phyloP scores from a whole-genome alignment of 2,888 invertebrate species.

The Amphimallon solstitiale region DNA sequence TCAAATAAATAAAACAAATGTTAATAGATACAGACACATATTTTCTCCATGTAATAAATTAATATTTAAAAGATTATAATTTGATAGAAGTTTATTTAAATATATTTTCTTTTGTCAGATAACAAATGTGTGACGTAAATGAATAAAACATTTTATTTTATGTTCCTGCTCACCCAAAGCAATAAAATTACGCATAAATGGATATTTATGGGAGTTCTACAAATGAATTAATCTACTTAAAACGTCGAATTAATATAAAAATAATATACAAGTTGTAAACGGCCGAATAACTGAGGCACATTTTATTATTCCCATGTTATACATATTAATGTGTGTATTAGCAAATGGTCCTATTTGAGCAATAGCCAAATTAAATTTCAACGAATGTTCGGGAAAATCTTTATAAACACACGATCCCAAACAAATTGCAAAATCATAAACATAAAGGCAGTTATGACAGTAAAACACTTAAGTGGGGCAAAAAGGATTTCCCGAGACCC shows the following conservation, averaged over 20 bases:
- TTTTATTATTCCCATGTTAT: constrained; percentile 25
- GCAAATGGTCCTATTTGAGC: neutral
- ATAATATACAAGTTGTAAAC: constrained; percentile 24
- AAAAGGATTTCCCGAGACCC: constrained; percentile 46
- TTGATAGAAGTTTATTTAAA: no score
- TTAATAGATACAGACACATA: no score
- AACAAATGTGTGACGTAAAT: no score
- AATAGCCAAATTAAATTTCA: constrained; percentile 29
- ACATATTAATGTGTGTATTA: constrained; percentile 17
- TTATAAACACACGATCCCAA: neutral
- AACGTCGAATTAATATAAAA: constrained; percentile 21
- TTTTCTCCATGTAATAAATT: no score
- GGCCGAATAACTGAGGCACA: neutral
- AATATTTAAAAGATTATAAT: no score
- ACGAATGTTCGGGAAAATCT: constrained; percentile 23
- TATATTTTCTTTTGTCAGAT: no score
- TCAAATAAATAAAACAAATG: no score
- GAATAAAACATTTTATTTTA: no score
- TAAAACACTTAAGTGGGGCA: constrained; percentile 46
- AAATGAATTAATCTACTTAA: constrained; percentile 25
- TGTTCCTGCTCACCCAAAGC: no score
- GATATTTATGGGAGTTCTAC: constrained; percentile 1
- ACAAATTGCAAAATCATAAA: constrained; percentile 33
- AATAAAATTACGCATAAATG: neutral
- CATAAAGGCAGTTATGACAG: constrained; percentile 38